Base-by-base conservation (phyloP, 2,888 invertebrate species). In the Stenotaenia linearis region DNA sequence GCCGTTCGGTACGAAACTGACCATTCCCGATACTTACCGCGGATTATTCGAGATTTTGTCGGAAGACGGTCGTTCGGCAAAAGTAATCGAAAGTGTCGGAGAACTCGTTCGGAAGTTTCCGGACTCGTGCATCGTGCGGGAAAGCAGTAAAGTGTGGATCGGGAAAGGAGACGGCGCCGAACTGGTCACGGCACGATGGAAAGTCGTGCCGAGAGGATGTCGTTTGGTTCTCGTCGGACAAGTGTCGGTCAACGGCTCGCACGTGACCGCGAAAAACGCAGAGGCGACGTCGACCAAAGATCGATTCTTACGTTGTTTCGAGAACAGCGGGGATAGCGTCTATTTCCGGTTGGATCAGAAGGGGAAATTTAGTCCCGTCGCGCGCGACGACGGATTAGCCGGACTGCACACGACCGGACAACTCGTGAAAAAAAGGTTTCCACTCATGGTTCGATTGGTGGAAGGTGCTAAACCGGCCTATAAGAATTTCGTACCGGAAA, bases 41-140 rank as follows among this genome's bases (percentile, higher is more conserved):
- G 97, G 97, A 9, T 97, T 93, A 87, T 97, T 97, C 86, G 97
- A 97, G 87, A 90, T 97, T 78, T 88, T 97, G 37, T 96, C 96
- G 85, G 97, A 97, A 87, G 96, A 97, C 87, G 97, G 97, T 0
- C 89, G 94, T 83, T 93, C 96, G 28, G 95, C 96, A 9, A 90
- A 94, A 82, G 78, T 78, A 56, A 93, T 97, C 84, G 94, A 95
- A 85, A 93, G 92, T 81, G 96, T 97, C 0, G 89, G 90, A 81
- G 96, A 96, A 87, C 87, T 97, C 82, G 91, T 94, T 1, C 84
- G 84, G 80, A 82, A 84, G 45, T 86, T 85, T 80, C 88, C 88
- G 21, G 86, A 86, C 78, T 84, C 85, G 1, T 94, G 93, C 84
- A 88, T 95, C 81, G 93, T 95, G 6, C 89, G 95, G 82, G 94